Evolutionary conservation across 1,140 invertebrate species (phyloP).

Genomic region (Ganaspis sp.): DNA sequence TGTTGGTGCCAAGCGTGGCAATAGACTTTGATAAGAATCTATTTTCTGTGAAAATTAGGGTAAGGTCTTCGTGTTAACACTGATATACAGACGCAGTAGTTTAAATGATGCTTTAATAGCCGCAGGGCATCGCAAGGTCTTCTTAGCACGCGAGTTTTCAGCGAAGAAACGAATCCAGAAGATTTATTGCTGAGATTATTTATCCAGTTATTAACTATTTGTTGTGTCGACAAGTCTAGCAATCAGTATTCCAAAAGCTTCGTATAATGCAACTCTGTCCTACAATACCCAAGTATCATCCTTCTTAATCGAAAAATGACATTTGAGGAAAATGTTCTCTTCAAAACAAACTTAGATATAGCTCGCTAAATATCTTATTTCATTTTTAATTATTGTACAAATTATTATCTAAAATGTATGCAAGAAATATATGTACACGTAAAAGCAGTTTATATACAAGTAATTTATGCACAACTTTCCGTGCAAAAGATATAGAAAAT

Average conservation of each 20-base stretch:
- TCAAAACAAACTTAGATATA: too few species aligned
- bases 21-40: neutral
- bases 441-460: too few species aligned
- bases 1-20: neutral
- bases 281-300: too few species aligned
- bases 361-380: too few species aligned
- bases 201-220: slow-evolving; percentile 46
- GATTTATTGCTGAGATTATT: slow-evolving; percentile 55
- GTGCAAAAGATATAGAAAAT: too few species aligned
- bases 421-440: too few species aligned
- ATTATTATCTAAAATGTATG: too few species aligned
- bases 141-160: slow-evolving; percentile 54
- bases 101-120: slow-evolving; percentile 52
- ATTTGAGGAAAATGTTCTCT: too few species aligned
- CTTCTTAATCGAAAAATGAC: too few species aligned
- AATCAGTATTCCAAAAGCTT: neutral
- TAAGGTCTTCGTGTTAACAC: slow-evolving; percentile 36
- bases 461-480: too few species aligned
- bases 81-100: slow-evolving; percentile 32
- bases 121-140: slow-evolving; percentile 53
- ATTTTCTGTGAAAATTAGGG: slow-evolving; percentile 26
- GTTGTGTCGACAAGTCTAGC: slow-evolving; percentile 15
- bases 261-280: too few species aligned
- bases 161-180: slow-evolving; percentile 46
- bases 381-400: too few species aligned